A percentile compares a stretch with the other conserved stretches of the same genome.
These are phyloP conservation scores for Cheilosia urbana DNA, from an alignment of 2,888 invertebrate species.

Conservation along the genomic window DNA sequence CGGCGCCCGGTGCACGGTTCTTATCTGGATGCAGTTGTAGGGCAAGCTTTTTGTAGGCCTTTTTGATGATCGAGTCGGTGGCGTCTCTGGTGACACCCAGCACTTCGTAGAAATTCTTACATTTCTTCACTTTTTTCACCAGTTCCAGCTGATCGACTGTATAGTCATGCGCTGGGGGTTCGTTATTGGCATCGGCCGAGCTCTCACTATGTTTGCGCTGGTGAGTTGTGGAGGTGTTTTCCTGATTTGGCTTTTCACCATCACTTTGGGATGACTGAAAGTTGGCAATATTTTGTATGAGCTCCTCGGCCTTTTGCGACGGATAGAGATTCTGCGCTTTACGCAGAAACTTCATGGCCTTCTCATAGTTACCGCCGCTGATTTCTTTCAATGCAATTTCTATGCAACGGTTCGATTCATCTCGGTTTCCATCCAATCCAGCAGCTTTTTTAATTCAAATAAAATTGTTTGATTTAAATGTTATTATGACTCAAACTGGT, in stretches of 20 bases:
- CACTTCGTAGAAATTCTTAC: conserved; percentile 92
- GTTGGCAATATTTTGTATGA: conserved; percentile 77
- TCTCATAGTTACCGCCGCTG: conserved; percentile 86
- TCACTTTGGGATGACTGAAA: conserved; percentile 64
- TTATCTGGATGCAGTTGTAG: conserved; percentile 93
- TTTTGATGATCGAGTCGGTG: conserved; percentile 88
- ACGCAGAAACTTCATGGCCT: conserved; percentile 87
- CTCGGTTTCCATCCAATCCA: conserved; percentile 88
- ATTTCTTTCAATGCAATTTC: conserved; percentile 87
- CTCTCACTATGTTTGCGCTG: conserved; percentile 79
- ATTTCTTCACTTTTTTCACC: conserved; percentile 85
- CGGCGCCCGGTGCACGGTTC: conserved; percentile 91
- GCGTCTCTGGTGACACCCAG: conserved; percentile 87
- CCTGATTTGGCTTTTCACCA: conserved; percentile 1
- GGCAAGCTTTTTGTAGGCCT: conserved; percentile 90
- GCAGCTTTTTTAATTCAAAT: conserved; percentile 64
- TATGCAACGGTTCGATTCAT: conserved; percentile 88
- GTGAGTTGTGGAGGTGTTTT: conserved; percentile 79
- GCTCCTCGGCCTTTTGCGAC: conserved; percentile 87
- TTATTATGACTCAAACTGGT: conserved; percentile 6
- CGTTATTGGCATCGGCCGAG: conserved; percentile 78
- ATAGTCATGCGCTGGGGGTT: conserved; percentile 85
- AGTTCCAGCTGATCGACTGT: conserved; percentile 91
- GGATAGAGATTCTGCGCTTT: conserved; percentile 88
- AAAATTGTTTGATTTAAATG: conserved; percentile 28